Evolutionary conservation across 2,797 vertebrate species (phyloP).

Genomic region (Sebastes itinus): DNA sequence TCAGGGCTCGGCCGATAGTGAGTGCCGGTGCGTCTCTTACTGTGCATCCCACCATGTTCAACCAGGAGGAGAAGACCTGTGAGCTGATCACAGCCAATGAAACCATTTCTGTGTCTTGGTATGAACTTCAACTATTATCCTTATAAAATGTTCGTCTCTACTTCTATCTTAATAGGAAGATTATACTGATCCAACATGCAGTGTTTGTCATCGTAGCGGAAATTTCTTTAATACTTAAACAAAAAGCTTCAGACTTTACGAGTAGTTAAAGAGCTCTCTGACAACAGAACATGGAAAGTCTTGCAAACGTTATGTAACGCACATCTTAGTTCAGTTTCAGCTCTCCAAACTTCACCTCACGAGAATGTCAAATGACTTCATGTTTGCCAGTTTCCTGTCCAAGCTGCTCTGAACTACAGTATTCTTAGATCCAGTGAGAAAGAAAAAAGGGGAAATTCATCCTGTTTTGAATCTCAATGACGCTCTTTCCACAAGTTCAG

Average conservation of each 20-base stretch:
- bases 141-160: not conserved
- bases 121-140: conserved; percentile 39
- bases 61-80: conserved; percentile 91
- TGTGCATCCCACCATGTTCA: conserved; percentile 90
- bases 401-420: conserved; percentile 13
- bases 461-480: conserved; percentile 4
- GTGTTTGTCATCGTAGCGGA: not conserved
- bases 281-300: conserved; percentile 57
- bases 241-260: not conserved
- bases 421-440: conserved; percentile 33
- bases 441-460: conserved; percentile 12
- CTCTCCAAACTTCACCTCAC: conserved; percentile 48
- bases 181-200: not conserved
- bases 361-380: conserved; percentile 61
- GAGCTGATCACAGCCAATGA: conserved; percentile 68
- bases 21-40: conserved; percentile 85
- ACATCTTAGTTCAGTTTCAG: conserved; percentile 31
- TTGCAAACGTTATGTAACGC: conserved; percentile 44
- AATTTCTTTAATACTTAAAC: not conserved
- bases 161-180: not conserved
- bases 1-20: conserved; percentile 91
- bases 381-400: conserved; percentile 59
- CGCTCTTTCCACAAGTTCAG: conserved; percentile 37
- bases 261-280: not conserved
- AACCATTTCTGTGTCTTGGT: conserved; percentile 87